A percentile compares a stretch with the other conserved stretches of the same genome.
Conservation (phyloP, 1,140 invertebrate genomes). For the Triops cancriformis region DNA sequence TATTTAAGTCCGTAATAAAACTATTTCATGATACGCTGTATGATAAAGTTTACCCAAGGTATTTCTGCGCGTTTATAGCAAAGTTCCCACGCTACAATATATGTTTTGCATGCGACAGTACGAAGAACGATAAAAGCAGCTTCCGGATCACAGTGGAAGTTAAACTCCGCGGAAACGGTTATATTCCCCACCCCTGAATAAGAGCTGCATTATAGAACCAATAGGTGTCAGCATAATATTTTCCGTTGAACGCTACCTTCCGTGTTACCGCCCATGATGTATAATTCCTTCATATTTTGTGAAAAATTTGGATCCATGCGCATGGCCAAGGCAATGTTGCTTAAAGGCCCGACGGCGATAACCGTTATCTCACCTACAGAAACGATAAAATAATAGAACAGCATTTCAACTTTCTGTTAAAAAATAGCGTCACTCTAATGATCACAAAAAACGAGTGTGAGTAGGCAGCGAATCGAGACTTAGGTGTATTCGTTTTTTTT, state of each 20-base stretch:
- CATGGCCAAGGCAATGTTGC: conserved; percentile 52
- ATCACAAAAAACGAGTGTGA: too few species aligned
- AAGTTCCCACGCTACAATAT: conserved; percentile 37
- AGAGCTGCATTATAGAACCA: background rate
- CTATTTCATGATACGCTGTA: background rate
- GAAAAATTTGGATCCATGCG: conserved; percentile 47
- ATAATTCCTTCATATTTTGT: conserved; percentile 43
- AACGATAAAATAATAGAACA: background rate
- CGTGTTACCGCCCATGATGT: conserved; percentile 53
- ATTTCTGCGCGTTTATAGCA: conserved; percentile 30
- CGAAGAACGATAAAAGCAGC: conserved; percentile 48
- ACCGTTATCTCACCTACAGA: conserved; percentile 41
- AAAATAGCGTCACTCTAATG: background rate
- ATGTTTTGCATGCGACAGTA: conserved; percentile 34
- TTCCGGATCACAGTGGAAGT: conserved; percentile 56
- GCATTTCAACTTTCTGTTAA: conserved; percentile 16
- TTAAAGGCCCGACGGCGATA: conserved; percentile 50
- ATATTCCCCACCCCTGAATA: conserved; percentile 45
- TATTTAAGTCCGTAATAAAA: background rate
- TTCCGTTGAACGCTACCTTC: conserved; percentile 32
- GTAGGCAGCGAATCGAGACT: too few species aligned
- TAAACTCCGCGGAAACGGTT: conserved; percentile 51
- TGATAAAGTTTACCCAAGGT: conserved; percentile 26
- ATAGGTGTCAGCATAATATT: conserved; percentile 9
- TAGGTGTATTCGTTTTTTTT: too few species aligned